A percentile compares a stretch with the other conserved stretches of the same genome.
Conservation (phyloP, 2,113 vertebrate genomes). For the Aplodontia rufa region DNA sequence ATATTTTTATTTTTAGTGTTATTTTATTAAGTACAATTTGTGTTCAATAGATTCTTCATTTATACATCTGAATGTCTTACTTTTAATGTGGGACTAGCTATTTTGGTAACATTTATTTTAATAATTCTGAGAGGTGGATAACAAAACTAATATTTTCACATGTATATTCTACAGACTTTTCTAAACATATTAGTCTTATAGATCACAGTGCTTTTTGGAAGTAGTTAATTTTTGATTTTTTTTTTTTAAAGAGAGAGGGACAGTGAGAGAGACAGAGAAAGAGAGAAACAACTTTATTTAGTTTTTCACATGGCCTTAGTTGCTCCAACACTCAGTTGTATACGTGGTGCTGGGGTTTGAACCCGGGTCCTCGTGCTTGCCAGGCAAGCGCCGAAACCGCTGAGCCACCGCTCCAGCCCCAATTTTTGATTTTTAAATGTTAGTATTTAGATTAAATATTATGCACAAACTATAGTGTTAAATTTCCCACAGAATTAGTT, state of each 20-base stretch:
- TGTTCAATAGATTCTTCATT: neutral
- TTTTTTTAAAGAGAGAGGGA: too few species aligned
- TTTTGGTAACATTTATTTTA: neutral
- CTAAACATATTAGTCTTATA: neutral
- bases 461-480: neutral
- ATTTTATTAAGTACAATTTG: neutral
- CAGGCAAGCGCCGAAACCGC: too few species aligned
- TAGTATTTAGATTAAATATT: neutral
- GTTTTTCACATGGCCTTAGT: too few species aligned
- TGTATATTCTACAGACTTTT: neutral
- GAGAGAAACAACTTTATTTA: too few species aligned
- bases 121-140: neutral
- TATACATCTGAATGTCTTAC: neutral
- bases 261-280: too few species aligned
- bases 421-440: too few species aligned
- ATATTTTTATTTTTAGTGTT: constrained; percentile 4
- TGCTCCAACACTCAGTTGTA: too few species aligned
- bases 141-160: neutral
- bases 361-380: too few species aligned
- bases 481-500: neutral
- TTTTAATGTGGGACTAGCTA: neutral
- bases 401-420: too few species aligned
- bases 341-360: too few species aligned
- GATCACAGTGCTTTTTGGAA: neutral
- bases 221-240: neutral